Base-by-base conservation (phyloP, 1,140 invertebrate genomes). In the Limonius californicus region DNA sequence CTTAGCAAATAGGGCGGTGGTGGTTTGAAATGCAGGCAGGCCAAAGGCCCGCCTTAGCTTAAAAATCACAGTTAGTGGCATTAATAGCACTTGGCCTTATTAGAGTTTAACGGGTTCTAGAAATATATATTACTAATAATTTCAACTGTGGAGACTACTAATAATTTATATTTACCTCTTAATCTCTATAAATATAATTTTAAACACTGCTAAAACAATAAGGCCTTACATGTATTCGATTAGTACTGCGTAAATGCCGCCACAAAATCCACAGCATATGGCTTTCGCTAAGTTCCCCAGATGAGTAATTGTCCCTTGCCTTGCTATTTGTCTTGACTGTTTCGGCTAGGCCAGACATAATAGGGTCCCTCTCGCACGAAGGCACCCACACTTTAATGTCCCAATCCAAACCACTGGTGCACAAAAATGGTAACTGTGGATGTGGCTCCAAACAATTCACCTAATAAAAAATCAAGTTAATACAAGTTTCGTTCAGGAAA, bases 351-450 rank as follows among this genome's bases (percentile, higher is more conserved):
- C 64, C 68, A 8, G 20, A 39, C 54, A 77, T 60, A n/a, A 57
- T 39, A 8, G 72, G 70, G 60, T 74, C 69, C 3, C 65, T 58
- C 62, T 88, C 82, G 63, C 82, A 80, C 0, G 85, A 87, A 3
- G 95, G 94, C 15, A 90, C 82, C 94, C 95, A 98, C 47, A 98
- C 88, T 81, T 98, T 98, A 1, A 97, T 87, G 75, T 95, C 91
- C 70, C 87, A 85, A 79, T 97, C 95, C 2, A 97, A 79, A 1
- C 95, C 94, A 79, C 91, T 92, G 0, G 94, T 95, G 2, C 93
- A 95, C 64, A 98, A 78, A 45, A 94, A 82, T 11, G 95, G 95
- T 69, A 89, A 84, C 66, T 83, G 81, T 0, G 95, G 95, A 79
- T 98, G 95, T 7, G 90, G 87, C 74, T 97, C 94, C 65, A 98